These are phyloP conservation scores for Lanistes nyassanus DNA, from an alignment of 1,140 invertebrate genomes.

Conservation along the genomic window DNA sequence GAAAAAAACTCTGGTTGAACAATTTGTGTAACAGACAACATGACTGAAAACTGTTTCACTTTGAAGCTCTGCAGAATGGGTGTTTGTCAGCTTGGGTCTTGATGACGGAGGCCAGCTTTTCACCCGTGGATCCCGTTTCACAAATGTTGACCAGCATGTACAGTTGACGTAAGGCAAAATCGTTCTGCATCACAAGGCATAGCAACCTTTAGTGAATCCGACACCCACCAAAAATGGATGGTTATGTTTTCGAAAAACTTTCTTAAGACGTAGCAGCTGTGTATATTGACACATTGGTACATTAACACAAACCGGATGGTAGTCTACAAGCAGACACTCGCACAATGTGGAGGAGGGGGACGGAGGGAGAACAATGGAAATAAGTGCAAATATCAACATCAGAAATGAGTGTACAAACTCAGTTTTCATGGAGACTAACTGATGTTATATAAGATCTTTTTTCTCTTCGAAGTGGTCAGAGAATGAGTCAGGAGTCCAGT, in stretches of 20 bases:
- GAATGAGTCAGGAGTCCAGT: no score
- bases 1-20: background rate
- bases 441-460: no score
- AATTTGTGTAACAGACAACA: background rate
- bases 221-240: no score
- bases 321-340: no score
- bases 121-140: constrained; percentile 49
- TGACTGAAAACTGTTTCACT: no score
- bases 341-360: no score
- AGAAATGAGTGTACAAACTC: no score
- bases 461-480: no score
- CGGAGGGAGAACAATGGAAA: background rate
- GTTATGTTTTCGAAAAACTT: background rate
- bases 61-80: background rate
- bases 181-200: constrained; percentile 56
- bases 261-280: no score
- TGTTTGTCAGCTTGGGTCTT: constrained; percentile 23
- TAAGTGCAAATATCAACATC: no score
- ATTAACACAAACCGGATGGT: background rate
- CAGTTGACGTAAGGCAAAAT: constrained; percentile 66
- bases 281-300: background rate
- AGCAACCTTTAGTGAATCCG: background rate
- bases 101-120: constrained; percentile 44
- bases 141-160: constrained; percentile 70
- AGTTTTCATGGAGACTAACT: no score